Evolutionary conservation across 2,888 invertebrate genomes (phyloP), one percentile per base, ranked within the genome.

Genomic region (Pseudococcus jackbeardsleyi): DNA sequence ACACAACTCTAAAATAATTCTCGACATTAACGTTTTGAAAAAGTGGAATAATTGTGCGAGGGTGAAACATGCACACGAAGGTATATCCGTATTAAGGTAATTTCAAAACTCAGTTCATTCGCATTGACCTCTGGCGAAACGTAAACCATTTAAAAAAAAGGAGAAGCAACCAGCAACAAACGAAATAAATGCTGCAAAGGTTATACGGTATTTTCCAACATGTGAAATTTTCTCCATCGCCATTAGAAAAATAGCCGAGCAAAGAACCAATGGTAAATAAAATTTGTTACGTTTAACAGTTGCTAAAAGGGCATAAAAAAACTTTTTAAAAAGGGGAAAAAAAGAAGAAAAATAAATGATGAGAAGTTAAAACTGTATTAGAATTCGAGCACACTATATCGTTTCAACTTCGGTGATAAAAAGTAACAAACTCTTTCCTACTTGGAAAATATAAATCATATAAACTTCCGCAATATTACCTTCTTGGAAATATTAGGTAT

Each of bases 371-470:
- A 82, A 82, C 79, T 46, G 79, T 82, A 82, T 82, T 82, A 82
- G 79, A 79, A 79, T 79, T 79, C 17, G 79, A 82, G 79, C 33
- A 82, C 79, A 46, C 79, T 82, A 82, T 82, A 82, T 82, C 79
- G 79, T 82, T 46, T 82, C 79, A 82, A 82, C 46, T 82, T 82
- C 79, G 46, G 79, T 33, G 26, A 33, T 33, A 82, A 82, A 82
- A 82, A 82, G 79, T 46, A 82, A 82, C 79, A 82, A 82, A 82
- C 79, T 82, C 46, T 82, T 82, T 46, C 79, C 79, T 82, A 82
- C 19, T 82, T 46, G 79, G 79, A 82, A 82, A 82, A 82, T 82
- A 82, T 82, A 82, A 82, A 82, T 82, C 79, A 82, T 82, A 82
- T 46, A 82, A 82, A 82, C 79, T 82, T 46, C 79, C 79, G 46